Conservation (phyloP, 1,140 invertebrate species). For the Drosophila sp. region DNA sequence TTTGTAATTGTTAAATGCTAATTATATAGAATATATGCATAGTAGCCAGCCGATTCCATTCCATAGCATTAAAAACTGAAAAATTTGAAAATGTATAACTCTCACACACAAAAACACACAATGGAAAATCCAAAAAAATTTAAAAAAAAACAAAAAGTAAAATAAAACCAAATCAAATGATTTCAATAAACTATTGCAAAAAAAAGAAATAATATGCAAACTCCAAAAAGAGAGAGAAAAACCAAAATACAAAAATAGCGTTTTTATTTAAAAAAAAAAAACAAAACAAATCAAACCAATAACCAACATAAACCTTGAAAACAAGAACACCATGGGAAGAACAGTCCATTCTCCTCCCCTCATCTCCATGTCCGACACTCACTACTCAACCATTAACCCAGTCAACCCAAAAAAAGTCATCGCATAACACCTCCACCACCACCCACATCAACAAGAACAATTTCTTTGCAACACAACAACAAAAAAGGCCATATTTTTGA, state of each 20-base stretch:
- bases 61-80: slow-evolving; percentile 21
- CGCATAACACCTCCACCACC: slow-evolving; percentile 6
- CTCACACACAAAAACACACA: slow-evolving; percentile 2
- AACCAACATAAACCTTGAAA: neutral
- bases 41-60: slow-evolving; percentile 13
- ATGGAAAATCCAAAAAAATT: slow-evolving; percentile 15
- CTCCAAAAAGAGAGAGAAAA: slow-evolving; percentile 30
- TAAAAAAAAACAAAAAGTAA: slow-evolving; percentile 22
- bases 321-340: slow-evolving; percentile 13
- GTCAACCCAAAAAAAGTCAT: slow-evolving; percentile 19
- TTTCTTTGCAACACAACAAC: slow-evolving; percentile 39
- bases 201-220: slow-evolving; percentile 59
- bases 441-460: slow-evolving; percentile 21
- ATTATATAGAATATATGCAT: slow-evolving; percentile 6
- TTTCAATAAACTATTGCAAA: slow-evolving; percentile 71
- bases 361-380: slow-evolving; percentile 1
- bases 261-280: slow-evolving; percentile 68
- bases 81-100: slow-evolving; percentile 13
- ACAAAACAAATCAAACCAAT: slow-evolving; percentile 19
- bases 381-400: slow-evolving; percentile 7
- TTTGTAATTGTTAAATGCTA: slow-evolving; percentile 32
- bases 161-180: slow-evolving; percentile 36
- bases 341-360: neutral
- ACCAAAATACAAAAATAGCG: slow-evolving; percentile 73
- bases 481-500: slow-evolving; percentile 68